Base-by-base conservation (phyloP, 2,113 vertebrate species). In the Nettapus auritus region DNA sequence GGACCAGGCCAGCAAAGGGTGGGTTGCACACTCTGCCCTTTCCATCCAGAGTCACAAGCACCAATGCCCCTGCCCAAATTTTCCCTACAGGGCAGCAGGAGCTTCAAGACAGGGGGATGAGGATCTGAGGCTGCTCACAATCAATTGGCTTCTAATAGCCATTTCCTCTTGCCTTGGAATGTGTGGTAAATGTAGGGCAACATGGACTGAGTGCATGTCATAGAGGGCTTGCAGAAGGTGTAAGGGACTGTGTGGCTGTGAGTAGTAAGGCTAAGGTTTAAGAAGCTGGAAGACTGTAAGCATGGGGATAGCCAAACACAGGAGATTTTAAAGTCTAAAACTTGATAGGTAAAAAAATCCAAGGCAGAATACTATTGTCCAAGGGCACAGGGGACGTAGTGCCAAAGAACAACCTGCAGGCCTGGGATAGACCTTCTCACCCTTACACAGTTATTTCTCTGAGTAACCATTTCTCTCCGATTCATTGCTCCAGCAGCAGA, bases 121-220 rank as follows among this genome's bases (percentile, higher is more conserved):
- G 34, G 28, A 4, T 2, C 14, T 50, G 33, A 60, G 53, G 26
- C 38, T 78, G 53, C 46, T 67, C 67, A 62, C 21, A 67, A 56
- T 31, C 15, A n/a, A 17, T 6, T 56, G 53, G 28, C 28, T 63
- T 67, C 44, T 56, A 56, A 78, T 46, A 60, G 53, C 34, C 46
- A 73, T 4, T 50, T 90, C 59, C 31, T 77, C 22, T 67, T 82
- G 40, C 66, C n/a, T 48, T 67, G 52, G 38, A 19, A 40, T 11
- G 26, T 0, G 2, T 38, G 31, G 26, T 12, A 9, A 38, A 19
- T 2, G 2, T 48, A 15, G 31, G 22, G 60, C 34, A 59, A 31
- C 48, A 62, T 1, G 2, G 73, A 31, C 34, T 25, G 14, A 69
- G 40, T 40, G 60, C 22, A n/a, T 1, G 2, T 42, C 14, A 36